Base-by-base conservation (phyloP, 2,113 vertebrate genomes). In the Syrrhaptes paradoxus region DNA sequence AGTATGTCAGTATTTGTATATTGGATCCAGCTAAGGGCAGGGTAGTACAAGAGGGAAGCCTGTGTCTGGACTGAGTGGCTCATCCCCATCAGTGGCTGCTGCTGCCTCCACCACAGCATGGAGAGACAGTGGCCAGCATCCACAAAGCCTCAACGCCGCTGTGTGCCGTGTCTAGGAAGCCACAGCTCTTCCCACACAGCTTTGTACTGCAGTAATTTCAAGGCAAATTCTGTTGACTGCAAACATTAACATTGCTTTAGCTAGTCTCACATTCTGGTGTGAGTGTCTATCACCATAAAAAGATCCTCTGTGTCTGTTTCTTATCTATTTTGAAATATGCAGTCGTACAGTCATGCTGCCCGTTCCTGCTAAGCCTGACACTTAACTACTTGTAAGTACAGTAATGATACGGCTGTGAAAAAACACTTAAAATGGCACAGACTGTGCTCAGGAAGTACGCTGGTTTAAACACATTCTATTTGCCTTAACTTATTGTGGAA, bases 251-350 rank as follows among this genome's bases (percentile, higher is more conserved):
- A 83, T 90, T 84, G 87, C 85, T 91, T 96, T 79, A 93, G 79
- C 68, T 93, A 90, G 79, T 96, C 90, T 77, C 90, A 77, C 92
- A 93, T 95, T 96, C 95, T 95, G 93, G 85, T 94, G 90, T 93
- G 78, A 95, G 91, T 52, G 95, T 94, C 95, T 96, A 55, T 94
- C 92, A 88, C 92, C 88, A 91, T 77, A 87, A 94, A 96, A 95
- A 95, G 87, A 91, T 96, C 65, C 92, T 73, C 75, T 59, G 3
- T 93, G 93, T 85, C 95, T 96, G 93, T 90, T 95, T 93, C 95
- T 89, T 94, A 76, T 93, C 93, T 94, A 93, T 89, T 96, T 93
- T 96, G 84, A 94, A 97, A 94, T 88, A 96, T 65, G 72, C 81
- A 91, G 19, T 72, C 45, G 10, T 88, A 85, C 89, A 93, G 71